phyloP scores from a whole-genome alignment of 1,140 invertebrate species.

The Macrobrachium rosenbergii region DNA sequence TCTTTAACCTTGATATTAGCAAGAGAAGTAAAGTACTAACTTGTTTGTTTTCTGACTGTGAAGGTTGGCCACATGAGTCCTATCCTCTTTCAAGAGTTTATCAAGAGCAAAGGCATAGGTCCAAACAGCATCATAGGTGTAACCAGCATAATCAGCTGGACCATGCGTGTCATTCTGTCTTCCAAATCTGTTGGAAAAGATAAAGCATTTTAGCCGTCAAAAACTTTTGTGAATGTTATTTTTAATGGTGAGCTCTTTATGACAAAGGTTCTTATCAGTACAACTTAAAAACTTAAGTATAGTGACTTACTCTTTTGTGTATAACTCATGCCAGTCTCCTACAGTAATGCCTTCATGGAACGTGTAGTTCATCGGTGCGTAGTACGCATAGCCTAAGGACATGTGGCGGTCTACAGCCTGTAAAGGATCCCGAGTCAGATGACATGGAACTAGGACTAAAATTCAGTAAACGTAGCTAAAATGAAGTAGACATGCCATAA shows the following conservation, averaged over 20 bases:
- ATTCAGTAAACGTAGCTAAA: too few relatives aligned
- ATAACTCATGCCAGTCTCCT: constrained; percentile 68
- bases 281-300: neutral
- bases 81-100: constrained; percentile 75
- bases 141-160: constrained; percentile 79
- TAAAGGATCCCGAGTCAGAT: too few relatives aligned
- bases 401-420: constrained; percentile 84
- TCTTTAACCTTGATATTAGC: constrained; percentile 3
- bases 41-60: constrained; percentile 75
- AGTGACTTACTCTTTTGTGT: constrained; percentile 15
- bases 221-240: too few relatives aligned
- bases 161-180: neutral
- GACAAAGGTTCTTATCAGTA: too few relatives aligned
- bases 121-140: constrained; percentile 88
- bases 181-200: neutral
- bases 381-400: constrained; percentile 79
- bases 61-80: constrained; percentile 75
- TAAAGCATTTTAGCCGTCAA: neutral
- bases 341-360: constrained; percentile 77
- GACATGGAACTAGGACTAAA: too few relatives aligned
- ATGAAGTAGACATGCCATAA: too few relatives aligned
- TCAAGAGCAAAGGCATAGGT: constrained; percentile 82
- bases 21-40: constrained; percentile 70
- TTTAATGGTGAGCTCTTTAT: too few relatives aligned
- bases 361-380: constrained; percentile 74